A percentile compares a stretch with the other conserved stretches of the same genome.
Conservation (phyloP, 2,797 vertebrate species). For the Ataeniobius toweri region DNA sequence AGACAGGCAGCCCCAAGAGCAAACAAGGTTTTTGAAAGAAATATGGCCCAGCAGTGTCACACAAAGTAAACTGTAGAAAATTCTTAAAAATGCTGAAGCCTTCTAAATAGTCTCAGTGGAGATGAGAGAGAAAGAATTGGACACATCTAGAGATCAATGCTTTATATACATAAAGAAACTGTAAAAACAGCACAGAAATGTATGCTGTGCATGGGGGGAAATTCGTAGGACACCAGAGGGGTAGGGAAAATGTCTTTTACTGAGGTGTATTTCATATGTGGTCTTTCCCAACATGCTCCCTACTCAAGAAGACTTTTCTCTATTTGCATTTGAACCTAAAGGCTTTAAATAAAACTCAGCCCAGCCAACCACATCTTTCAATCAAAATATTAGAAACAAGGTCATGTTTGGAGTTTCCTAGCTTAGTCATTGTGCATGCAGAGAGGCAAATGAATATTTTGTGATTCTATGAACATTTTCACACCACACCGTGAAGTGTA, state of each 20-base stretch:
- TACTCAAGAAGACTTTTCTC: too few relatives aligned
- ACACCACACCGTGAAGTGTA: background rate
- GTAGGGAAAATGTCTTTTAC: background rate
- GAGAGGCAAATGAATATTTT: background rate
- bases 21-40: background rate
- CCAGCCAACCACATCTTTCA: too few relatives aligned
- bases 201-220: background rate
- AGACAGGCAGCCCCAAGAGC: background rate
- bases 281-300: background rate
- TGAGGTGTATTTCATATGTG: too few relatives aligned
- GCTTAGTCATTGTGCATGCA: too few relatives aligned
- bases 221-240: background rate
- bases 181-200: background rate
- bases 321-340: background rate
- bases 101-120: background rate
- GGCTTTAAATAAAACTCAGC: background rate
- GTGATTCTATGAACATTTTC: background rate
- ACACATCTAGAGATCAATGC: background rate
- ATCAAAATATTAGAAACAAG: background rate
- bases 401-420: background rate
- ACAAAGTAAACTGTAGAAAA: background rate
- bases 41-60: background rate
- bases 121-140: background rate
- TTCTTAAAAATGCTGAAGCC: slow-evolving; percentile 2
- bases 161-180: background rate